phyloP scores from a whole-genome alignment of 2,888 invertebrate genomes.

The Tolmerus cingulatus region DNA sequence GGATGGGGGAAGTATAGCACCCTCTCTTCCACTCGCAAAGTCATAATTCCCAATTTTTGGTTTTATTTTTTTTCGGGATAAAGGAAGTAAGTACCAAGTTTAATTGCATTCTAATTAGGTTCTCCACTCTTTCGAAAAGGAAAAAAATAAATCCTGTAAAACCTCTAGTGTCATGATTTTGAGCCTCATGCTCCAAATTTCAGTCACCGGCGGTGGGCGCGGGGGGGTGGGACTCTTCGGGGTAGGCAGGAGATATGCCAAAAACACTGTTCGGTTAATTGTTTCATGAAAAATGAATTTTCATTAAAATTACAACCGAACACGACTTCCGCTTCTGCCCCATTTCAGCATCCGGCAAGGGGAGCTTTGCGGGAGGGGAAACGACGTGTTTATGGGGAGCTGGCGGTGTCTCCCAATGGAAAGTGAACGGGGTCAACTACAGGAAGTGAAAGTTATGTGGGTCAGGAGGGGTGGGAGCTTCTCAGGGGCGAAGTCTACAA shows the following conservation, averaged over 20 bases:
- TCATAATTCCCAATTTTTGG: not conserved
- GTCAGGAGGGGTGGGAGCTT: not conserved
- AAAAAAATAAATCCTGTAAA: not conserved
- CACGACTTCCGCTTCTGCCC: not conserved
- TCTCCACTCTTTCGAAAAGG: not conserved
- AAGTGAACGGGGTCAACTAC: not conserved
- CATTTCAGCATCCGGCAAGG: not conserved
- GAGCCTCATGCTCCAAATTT: not conserved
- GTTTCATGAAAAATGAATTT: slow-evolving; percentile 39
- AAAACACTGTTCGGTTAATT: slow-evolving; percentile 30
- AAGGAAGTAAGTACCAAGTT: not conserved
- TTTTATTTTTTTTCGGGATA: not conserved
- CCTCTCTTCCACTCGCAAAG: not conserved
- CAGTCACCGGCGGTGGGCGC: not conserved
- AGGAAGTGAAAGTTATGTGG: not conserved
- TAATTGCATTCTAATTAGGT: slow-evolving; percentile 23
- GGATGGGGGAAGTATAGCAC: not conserved
- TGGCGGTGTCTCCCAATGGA: not conserved
- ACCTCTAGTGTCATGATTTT: not conserved
- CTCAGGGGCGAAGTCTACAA: not conserved
- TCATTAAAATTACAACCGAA: slow-evolving; percentile 33
- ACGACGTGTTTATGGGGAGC: not conserved
- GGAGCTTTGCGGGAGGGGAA: not conserved
- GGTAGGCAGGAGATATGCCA: not conserved
- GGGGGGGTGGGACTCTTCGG: not conserved